phyloP scores from a whole-genome alignment of 2,888 invertebrate species.

The Tromatobia lineatoria region DNA sequence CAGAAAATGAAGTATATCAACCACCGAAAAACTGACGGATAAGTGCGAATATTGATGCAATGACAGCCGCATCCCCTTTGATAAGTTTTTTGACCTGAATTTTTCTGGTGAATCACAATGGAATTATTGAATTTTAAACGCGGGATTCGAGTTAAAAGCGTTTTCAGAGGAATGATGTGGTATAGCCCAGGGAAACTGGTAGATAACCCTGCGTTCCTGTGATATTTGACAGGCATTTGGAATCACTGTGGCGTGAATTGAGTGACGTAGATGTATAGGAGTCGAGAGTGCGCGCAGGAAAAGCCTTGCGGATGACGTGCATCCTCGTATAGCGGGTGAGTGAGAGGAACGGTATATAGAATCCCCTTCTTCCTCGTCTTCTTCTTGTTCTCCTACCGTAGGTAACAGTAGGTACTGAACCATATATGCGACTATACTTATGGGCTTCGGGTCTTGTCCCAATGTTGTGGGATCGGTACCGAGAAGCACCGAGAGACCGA shows the following conservation, averaged over 20 bases:
- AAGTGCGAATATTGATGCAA: too few species aligned
- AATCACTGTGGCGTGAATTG: constrained; percentile 30
- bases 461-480: constrained; percentile 23
- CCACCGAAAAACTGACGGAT: too few species aligned
- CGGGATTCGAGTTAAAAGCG: constrained; percentile 6
- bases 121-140: not conserved
- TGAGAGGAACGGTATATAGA: not conserved
- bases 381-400: not conserved
- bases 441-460: constrained; percentile 24
- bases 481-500: constrained; percentile 43
- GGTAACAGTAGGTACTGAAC: not conserved
- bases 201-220: constrained; percentile 13
- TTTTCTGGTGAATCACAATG: not conserved
- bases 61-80: too few species aligned
- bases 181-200: not conserved
- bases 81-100: too few species aligned
- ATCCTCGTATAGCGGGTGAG: not conserved
- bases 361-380: not conserved
- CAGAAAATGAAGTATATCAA: too few species aligned
- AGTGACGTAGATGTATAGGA: constrained; percentile 19
- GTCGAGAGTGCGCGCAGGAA: constrained; percentile 1
- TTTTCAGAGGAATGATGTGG: not conserved
- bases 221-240: constrained; percentile 25
- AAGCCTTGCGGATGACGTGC: constrained; percentile 27
- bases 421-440: not conserved